Evolutionary conservation across 1,140 invertebrate species (phyloP), one percentile per base, ranked within the genome.

Genomic region (Armadillidium nasatum): DNA sequence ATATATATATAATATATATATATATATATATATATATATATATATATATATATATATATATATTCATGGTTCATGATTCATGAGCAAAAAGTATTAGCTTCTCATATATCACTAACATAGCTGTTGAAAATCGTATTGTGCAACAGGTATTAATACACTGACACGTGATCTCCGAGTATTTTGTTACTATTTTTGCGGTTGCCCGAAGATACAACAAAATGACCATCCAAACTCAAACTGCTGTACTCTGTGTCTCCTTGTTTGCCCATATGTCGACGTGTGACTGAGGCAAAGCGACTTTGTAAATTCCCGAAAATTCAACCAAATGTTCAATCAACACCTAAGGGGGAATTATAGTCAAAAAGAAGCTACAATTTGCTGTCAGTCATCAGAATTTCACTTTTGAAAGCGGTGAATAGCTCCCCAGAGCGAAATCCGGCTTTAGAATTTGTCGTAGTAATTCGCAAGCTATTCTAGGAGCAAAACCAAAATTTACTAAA

Each of bases 251-350:
- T 60, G 50, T 60, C 50, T 13, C 50, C 50, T 60, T 60, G 50
- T 60, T 60, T 60, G 50, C 19, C 50, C 50, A 60, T 60, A 60
- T 60, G 50, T 60, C 50, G 50, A 60, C 50, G 50, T 60, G 50
- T 60, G 50, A 60, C 50, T 13, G 50, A 19, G 11, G 50, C 33
- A 60, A 60, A 60, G 1, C 50, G 50, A 60, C 50, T 60, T 60
- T 19, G 50, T 15, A 60, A 33, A 33, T 33, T 13, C 50, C 50
- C 19, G 11, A 60, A 60, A 60, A 19, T 19, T 60, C 19, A 60
- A 60, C 50, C 50, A 60, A 60, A 13, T 60, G 50, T 60, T 60
- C 50, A 60, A 60, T 60, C 11, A 60, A 60, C 50, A 19, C 50
- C 50, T 60, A 13, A 13, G 50, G 19, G 19, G 50, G 19, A 60